Percentiles rank a stretch among this genome's conserved stretches.
phyloP scores from a whole-genome alignment of 2,113 vertebrate genomes.

The Pandion haliaetus region DNA sequence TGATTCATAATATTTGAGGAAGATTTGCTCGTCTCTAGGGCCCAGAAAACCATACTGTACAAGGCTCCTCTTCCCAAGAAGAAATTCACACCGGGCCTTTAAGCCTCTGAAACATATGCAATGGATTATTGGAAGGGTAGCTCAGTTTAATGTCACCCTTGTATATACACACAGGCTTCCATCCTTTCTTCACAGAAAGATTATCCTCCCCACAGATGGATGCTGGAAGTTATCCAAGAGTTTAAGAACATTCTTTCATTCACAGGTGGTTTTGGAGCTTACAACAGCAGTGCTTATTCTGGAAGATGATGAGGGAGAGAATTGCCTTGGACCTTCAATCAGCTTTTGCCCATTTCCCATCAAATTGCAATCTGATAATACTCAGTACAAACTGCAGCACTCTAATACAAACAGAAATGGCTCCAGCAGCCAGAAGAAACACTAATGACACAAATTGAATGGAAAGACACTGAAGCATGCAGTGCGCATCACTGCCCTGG shows the following conservation, averaged over 20 bases:
- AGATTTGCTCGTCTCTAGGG: background rate
- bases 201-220: conserved; percentile 19
- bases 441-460: background rate
- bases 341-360: conserved; percentile 2
- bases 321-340: conserved; percentile 31
- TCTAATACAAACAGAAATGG: background rate
- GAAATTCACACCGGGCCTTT: background rate
- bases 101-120: background rate
- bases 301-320: conserved; percentile 38
- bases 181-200: conserved; percentile 13
- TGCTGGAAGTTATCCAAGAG: conserved; percentile 45
- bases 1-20: conserved; percentile 27
- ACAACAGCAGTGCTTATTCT: conserved; percentile 21
- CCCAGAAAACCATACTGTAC: background rate
- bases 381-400: conserved; percentile 4
- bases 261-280: conserved; percentile 43
- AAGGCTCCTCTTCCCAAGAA: background rate
- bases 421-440: background rate
- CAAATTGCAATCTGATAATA: conserved; percentile 15
- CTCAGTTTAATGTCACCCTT: conserved; percentile 21
- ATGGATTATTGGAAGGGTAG: conserved; percentile 24
- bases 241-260: conserved; percentile 41
- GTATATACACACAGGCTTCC: background rate
- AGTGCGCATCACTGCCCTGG: background rate
- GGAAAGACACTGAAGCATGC: background rate